Base-by-base conservation (phyloP, 2,888 invertebrate species). In the Helleia helle region DNA sequence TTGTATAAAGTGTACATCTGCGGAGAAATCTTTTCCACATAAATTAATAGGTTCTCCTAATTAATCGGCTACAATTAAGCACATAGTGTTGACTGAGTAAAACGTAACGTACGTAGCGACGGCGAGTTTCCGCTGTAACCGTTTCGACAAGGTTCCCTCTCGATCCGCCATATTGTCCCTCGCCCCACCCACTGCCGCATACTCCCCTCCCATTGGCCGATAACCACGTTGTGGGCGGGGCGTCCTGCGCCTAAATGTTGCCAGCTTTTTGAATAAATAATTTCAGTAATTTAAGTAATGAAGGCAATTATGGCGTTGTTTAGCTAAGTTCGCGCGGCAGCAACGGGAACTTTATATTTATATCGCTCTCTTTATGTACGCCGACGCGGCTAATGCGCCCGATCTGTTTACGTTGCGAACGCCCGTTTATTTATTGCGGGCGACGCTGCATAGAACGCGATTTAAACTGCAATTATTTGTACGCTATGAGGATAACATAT, bases 271-370 rank as follows among this genome's bases (percentile, higher is more conserved):
- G 84, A 84, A 84, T 84, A 84, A 84, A 84, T 84, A 84, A 84
- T 84, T 84, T 84, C 79, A 77, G 83, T 84, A 84, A 84, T 84
- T 84, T 84, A 84, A 84, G 84, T 84, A 84, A 84, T 84, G 84
- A 84, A 84, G 84, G 84, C 83, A 84, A 84, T 84, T 84, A 84
- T 83, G 84, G 84, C 81, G 83, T 83, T 84, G 84, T 84, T 84
- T 84, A 84, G 84, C 83, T 84, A 84, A 84, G 84, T 83, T 84
- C 74, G 83, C 77, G 81, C 76, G 76, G 76, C 75, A 69, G 75
- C 74, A 75, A 71, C 71, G 74, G 70, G 76, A 83, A 84, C 83
- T 84, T 83, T 84, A 84, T 84, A 83, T 83, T 84, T 84, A 84
- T 83, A 80, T 71, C 64, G 77, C 66, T 79, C 80, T 83, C 81